Conservation (phyloP, 1,140 invertebrate genomes). For the Stegodyphus dumicola region DNA sequence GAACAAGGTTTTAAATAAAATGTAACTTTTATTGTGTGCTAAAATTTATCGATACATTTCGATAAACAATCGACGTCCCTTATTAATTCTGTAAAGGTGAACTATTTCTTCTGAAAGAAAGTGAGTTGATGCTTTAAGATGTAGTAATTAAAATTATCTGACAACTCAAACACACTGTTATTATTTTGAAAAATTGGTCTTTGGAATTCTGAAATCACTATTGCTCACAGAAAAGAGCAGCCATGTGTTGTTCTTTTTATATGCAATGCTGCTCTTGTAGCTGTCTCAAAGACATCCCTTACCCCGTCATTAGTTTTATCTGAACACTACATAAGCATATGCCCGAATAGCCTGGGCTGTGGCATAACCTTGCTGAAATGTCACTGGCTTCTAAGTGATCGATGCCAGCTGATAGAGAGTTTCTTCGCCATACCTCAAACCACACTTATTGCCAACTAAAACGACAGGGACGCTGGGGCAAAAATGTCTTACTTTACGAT, state of each 20-base stretch:
- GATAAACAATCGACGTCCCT: no score
- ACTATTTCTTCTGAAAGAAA: no score
- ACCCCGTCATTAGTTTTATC: neutral
- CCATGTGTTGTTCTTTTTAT: neutral
- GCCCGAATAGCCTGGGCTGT: neutral
- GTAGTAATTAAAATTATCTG: no score
- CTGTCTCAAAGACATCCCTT: neutral
- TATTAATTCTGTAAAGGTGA: no score
- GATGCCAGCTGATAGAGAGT: neutral
- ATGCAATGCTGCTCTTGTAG: neutral
- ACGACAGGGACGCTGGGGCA: constrained; percentile 98
- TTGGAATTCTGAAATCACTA: no score
- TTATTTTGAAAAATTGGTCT: no score
- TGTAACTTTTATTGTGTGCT: no score
- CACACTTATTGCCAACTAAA: constrained; percentile 97
- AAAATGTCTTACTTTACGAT: constrained; percentile 97
- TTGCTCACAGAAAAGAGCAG: no score
- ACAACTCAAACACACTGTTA: no score
- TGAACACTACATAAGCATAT: neutral
- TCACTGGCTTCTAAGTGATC: neutral
- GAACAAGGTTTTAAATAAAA: no score
- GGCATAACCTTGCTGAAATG: neutral
- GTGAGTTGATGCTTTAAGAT: no score
- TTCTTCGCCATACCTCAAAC: neutral
- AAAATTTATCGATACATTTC: no score